These are phyloP conservation scores for Pelecanoides urinatrix DNA, from an alignment of 2,113 vertebrate genomes.

Conservation along the genomic window DNA sequence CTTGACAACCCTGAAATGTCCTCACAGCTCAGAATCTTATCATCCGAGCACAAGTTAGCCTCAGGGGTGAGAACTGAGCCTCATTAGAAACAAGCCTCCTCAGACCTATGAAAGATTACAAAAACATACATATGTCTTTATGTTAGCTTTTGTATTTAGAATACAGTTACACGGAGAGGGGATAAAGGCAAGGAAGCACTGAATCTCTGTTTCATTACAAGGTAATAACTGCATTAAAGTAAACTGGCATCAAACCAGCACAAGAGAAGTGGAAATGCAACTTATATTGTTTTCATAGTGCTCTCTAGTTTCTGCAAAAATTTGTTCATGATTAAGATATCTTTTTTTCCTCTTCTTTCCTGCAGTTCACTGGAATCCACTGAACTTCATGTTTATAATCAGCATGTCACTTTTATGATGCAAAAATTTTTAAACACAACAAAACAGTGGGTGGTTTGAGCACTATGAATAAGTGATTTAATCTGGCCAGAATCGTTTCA, in stretches of 20 bases:
- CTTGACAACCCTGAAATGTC: neutral
- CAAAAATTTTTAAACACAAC: neutral
- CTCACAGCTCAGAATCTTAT: neutral
- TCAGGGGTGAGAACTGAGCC: neutral
- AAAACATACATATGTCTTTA: neutral
- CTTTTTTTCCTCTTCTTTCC: neutral
- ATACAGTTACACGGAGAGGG: neutral
- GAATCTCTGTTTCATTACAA: neutral
- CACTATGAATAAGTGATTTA: neutral
- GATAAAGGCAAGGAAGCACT: neutral
- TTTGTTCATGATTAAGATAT: neutral
- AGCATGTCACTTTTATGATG: neutral
- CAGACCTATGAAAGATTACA: neutral
- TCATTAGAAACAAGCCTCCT: neutral
- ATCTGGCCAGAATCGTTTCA: neutral
- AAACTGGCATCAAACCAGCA: neutral
- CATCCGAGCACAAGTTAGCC: neutral
- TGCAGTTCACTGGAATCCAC: neutral
- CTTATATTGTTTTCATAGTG: neutral
- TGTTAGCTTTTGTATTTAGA: neutral
- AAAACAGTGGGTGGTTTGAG: neutral
- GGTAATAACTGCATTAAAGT: neutral
- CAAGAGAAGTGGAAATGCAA: neutral
- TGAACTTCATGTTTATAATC: neutral
- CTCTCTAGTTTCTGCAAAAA: neutral